phyloP scores from a whole-genome alignment of 2,888 invertebrate genomes.

The Teleogryllus oceanicus region DNA sequence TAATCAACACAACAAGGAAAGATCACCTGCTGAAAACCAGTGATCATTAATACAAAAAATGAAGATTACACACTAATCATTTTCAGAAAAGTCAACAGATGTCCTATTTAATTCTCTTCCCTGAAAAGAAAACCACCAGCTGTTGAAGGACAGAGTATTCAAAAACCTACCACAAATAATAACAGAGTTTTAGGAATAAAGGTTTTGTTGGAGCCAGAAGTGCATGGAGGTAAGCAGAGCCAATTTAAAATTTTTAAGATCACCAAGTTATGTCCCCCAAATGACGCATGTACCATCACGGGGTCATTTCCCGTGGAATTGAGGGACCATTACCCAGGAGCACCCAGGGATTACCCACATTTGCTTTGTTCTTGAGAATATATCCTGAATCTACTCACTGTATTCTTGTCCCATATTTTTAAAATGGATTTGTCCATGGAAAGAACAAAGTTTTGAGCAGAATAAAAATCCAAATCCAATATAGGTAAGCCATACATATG shows the following conservation, averaged over 20 bases:
- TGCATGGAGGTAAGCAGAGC: no score
- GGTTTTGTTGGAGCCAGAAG: no score
- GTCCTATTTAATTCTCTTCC: no score
- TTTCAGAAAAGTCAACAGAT: no score
- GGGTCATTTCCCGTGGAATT: not conserved
- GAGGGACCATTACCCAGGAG: not conserved
- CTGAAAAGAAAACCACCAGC: no score
- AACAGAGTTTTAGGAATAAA: no score
- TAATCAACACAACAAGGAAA: no score
- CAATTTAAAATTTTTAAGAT: slow-evolving; percentile 20
- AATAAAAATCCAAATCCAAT: slow-evolving; percentile 80
- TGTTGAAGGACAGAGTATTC: no score
- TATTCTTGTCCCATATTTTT: slow-evolving; percentile 87
- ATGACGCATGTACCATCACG: not conserved
- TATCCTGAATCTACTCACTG: slow-evolving; percentile 53
- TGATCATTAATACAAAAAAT: no score
- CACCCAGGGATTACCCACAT: not conserved
- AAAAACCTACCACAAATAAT: no score
- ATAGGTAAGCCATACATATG: slow-evolving; percentile 93
- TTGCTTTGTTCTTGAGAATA: not conserved
- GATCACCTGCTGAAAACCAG: no score
- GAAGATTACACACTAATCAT: no score
- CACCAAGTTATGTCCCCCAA: slow-evolving; percentile 19
- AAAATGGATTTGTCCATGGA: slow-evolving; percentile 85
- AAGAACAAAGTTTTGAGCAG: slow-evolving; percentile 71